Evolutionary conservation across 2,797 vertebrate species (phyloP).

Genomic region (Pteronotus mesoamericanus): DNA sequence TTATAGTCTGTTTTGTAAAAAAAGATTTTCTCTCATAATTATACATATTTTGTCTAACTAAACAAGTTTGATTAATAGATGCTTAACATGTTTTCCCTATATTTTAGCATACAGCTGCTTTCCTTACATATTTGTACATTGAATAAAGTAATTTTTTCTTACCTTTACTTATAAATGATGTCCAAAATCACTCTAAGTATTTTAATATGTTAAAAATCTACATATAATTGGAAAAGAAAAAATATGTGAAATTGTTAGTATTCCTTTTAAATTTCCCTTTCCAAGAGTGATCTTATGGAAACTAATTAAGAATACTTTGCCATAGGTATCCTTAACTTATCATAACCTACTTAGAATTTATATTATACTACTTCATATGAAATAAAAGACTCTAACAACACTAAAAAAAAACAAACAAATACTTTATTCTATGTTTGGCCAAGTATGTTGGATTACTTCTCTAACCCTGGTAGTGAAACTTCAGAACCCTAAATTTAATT

Average conservation of each 20-base stretch:
- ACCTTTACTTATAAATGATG: not conserved
- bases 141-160: not conserved
- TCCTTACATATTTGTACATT: not conserved
- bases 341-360: no score
- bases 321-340: no score
- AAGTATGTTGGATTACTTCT: not conserved
- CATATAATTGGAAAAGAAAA: not conserved
- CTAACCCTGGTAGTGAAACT: not conserved
- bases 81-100: not conserved
- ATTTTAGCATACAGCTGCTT: not conserved
- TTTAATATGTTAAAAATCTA: not conserved
- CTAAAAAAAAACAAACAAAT: no score
- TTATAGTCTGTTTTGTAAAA: not conserved
- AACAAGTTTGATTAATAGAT: not conserved
- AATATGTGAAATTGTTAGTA: not conserved
- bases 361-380: no score
- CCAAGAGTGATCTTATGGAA: not conserved
- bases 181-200: not conserved
- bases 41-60: not conserved
- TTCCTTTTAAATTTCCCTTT: not conserved
- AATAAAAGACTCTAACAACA: no score
- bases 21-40: not conserved
- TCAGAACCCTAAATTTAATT: not conserved
- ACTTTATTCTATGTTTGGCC: not conserved
- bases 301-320: not conserved